Evolutionary conservation across 2,888 invertebrate genomes (phyloP), one percentile per base, ranked within the genome.

Genomic region (Coelopa pilipes): DNA sequence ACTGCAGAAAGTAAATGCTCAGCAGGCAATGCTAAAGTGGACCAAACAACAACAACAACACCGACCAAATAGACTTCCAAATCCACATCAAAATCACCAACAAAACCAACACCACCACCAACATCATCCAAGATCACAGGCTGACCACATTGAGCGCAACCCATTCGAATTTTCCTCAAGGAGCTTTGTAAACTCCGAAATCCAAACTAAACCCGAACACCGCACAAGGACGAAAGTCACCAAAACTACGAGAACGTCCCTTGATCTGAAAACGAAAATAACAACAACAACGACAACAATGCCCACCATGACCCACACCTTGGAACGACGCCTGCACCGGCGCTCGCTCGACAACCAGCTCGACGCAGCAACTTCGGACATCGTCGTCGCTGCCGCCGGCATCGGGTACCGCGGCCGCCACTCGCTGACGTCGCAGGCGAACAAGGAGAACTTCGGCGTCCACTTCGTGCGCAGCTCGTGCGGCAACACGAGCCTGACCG

Each of bases 401-500:
- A 83, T 66, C 80, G 80, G 3, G 75, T 79, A 34, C 7, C 34
- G 46, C 4, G 70, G 47, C 46, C 78, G 78, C 1, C 82, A 83
- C 65, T 80, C 80, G 3, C 75, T 79, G 11, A 79, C 80, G 4
- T 80, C 79, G n/a, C 82, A 82, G 19, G 82, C 83, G n/a, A 86
- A 87, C 75, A 87, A 87, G 76, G 87, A 87, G 78, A 87, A 87
- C 76, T 82, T 85, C 45, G 84, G 84, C 0, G 82, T 85, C 0
- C 84, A 86, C 72, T 87, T 85, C 69, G 77, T 84, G 77, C 83
- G 83, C 72, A 86, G 84, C 67, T 84, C 86, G 0, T 82, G 83
- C 60, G 85, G 84, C 63, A 84, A 82, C 47, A 84, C 81, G 34
- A 83, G 82, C 50, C 77, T 84, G n/a, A 84, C 81, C 46, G 85